phyloP scores from a whole-genome alignment of 37 sponge, comb jelly and placozoan genomes.

The Diacarnus erythraeanus region DNA sequence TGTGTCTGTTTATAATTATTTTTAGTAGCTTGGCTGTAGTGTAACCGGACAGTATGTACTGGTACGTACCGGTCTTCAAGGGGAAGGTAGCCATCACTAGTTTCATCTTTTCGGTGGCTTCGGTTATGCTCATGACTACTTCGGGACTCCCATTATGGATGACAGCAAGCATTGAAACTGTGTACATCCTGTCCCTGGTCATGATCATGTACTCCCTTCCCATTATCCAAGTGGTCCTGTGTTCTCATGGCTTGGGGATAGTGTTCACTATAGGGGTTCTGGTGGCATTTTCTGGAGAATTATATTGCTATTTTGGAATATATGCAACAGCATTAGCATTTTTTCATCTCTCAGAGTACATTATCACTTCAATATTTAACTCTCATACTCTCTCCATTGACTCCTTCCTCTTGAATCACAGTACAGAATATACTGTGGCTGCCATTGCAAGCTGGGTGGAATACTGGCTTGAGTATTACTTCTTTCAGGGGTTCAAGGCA shows the following conservation, averaged over 20 bases:
- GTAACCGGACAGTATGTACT: too few relatives aligned
- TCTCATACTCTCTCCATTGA: conserved; percentile 66
- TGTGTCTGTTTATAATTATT: too few relatives aligned
- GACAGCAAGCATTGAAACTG: neutral
- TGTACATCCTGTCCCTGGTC: neutral
- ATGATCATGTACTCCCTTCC: neutral
- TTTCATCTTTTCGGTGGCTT: conserved; percentile 14
- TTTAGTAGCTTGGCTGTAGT: too few relatives aligned
- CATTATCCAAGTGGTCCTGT: conserved; percentile 6
- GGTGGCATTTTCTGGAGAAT: neutral
- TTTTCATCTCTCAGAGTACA: conserved; percentile 93
- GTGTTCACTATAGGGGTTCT: conserved; percentile 38
- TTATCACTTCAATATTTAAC: conserved; percentile 86
- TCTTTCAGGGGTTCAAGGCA: conserved; percentile 65
- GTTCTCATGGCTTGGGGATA: conserved; percentile 45
- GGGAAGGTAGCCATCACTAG: conserved; percentile 31
- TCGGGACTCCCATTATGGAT: neutral
- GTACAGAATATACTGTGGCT: conserved; percentile 81
- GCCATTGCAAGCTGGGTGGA: conserved; percentile 81
- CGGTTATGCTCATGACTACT: neutral
- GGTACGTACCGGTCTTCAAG: conserved; percentile 16
- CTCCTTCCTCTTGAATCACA: conserved; percentile 94
- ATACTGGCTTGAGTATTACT: conserved; percentile 70
- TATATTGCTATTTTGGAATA: conserved; percentile 55
- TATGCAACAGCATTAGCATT: conserved; percentile 81